Conservation (phyloP, 2,113 vertebrate species). For the Gadus chalcogrammus region DNA sequence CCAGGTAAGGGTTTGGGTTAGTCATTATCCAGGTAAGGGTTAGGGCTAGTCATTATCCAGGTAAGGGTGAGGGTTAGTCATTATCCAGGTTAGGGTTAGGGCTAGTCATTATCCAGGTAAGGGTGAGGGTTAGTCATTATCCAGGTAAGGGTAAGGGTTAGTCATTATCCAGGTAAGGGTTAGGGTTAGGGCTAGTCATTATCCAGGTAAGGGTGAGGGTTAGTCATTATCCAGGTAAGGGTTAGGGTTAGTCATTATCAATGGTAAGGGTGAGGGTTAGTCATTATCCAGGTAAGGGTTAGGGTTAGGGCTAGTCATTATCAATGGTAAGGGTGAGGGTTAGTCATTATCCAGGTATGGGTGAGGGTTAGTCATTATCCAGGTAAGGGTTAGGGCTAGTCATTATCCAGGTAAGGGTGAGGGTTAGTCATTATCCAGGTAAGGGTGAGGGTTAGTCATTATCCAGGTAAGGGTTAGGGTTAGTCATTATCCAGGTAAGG, state of each 20-base stretch:
- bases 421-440: too few species aligned
- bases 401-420: constrained; percentile 89
- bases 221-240: constrained; percentile 95
- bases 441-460: too few species aligned
- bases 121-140: constrained; percentile 69
- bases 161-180: constrained; percentile 89
- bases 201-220: constrained; percentile 99
- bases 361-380: not conserved
- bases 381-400: too few species aligned
- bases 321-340: too few species aligned
- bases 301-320: too few species aligned
- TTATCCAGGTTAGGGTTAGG: constrained; percentile 98
- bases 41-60: constrained; percentile 83
- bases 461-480: too few species aligned
- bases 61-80: constrained; percentile 70
- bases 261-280: too few species aligned
- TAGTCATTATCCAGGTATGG: constrained; percentile 95
- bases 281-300: constrained; percentile 92
- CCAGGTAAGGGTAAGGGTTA: constrained; percentile 87
- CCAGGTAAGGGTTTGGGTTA: constrained; percentile 78
- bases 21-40: constrained; percentile 95
- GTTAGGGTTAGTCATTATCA: not conserved
- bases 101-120: constrained; percentile 89
- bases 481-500: constrained; percentile 95
- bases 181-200: constrained; percentile 59